A percentile compares a stretch with the other conserved stretches of the same genome.
Evolutionary conservation across 92 coral and sea anemone genomes (phyloP).

Genomic region (Nematostella vectensis): DNA sequence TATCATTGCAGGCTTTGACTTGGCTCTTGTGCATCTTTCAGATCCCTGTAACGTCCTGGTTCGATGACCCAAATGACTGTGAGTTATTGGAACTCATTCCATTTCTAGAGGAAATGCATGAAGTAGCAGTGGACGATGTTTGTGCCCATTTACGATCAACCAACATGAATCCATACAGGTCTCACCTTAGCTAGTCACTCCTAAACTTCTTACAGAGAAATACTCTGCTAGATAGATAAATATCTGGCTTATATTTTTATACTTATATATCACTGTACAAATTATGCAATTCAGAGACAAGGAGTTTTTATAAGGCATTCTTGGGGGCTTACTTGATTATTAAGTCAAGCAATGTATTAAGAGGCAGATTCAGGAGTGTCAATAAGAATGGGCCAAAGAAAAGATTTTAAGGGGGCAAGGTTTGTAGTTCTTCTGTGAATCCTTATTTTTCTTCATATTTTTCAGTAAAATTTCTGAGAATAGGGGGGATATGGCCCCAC

Average conservation of each 20-base stretch:
- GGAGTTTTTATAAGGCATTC: too few species aligned
- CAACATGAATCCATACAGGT: constrained; percentile 48
- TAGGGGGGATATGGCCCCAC: too few species aligned
- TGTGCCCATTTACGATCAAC: constrained; percentile 67
- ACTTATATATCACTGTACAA: not conserved
- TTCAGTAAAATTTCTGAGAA: too few species aligned
- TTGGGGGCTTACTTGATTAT: too few species aligned
- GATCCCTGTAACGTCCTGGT: constrained; percentile 98
- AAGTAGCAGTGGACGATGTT: constrained; percentile 83
- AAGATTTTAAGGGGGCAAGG: too few species aligned
- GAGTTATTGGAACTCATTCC: constrained; percentile 90
- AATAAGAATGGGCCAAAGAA: too few species aligned
- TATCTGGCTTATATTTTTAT: not conserved
- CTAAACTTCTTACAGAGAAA: constrained; percentile 1
- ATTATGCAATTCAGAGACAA: too few species aligned
- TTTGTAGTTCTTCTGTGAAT: too few species aligned
- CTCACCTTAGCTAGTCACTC: constrained; percentile 27
- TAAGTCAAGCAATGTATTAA: too few species aligned
- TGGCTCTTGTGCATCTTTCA: constrained; percentile 5
- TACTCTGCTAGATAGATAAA: not conserved
- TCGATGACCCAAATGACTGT: constrained; percentile 83
- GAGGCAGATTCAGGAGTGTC: too few species aligned
- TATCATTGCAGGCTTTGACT: too few species aligned
- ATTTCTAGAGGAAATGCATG: constrained; percentile 74
- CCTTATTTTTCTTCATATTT: too few species aligned